Evolutionary conservation across 1,140 invertebrate genomes (phyloP).

Genomic region (Drosophila saltans): DNA sequence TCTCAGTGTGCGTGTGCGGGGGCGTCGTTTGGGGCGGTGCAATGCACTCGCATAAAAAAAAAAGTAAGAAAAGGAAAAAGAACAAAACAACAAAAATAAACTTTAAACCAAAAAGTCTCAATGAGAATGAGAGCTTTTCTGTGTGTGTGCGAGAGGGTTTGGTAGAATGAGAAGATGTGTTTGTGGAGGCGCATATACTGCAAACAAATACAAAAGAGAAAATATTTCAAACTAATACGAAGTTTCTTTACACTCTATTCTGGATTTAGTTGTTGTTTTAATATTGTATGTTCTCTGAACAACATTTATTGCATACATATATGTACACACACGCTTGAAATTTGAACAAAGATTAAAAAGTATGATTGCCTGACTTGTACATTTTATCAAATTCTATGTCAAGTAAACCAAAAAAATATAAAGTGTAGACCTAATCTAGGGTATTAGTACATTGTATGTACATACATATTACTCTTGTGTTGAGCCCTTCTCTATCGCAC

Average conservation of each 20-base stretch:
- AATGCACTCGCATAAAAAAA: constrained; percentile 63
- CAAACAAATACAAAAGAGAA: constrained; percentile 41
- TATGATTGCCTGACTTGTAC: too few species aligned
- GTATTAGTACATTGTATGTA: not conserved
- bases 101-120: constrained; percentile 50
- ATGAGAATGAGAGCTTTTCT: constrained; percentile 43
- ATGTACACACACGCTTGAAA: too few species aligned
- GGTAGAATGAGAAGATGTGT: constrained; percentile 12
- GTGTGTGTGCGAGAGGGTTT: constrained; percentile 14
- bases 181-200: not conserved
- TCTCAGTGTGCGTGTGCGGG: constrained; percentile 46
- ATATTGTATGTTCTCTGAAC: too few species aligned
- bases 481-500: not conserved
- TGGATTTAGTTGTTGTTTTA: too few species aligned
- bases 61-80: constrained; percentile 26
- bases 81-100: constrained; percentile 43
- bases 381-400: too few species aligned
- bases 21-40: constrained; percentile 55
- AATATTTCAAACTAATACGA: constrained; percentile 37
- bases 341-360: too few species aligned
- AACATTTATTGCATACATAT: too few species aligned
- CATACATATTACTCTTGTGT: not conserved
- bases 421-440: too few species aligned
- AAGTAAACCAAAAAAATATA: too few species aligned
- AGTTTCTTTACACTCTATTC: constrained; percentile 37